Base-by-base conservation (phyloP, 1,140 invertebrate species). In the Drosophila bocqueti region DNA sequence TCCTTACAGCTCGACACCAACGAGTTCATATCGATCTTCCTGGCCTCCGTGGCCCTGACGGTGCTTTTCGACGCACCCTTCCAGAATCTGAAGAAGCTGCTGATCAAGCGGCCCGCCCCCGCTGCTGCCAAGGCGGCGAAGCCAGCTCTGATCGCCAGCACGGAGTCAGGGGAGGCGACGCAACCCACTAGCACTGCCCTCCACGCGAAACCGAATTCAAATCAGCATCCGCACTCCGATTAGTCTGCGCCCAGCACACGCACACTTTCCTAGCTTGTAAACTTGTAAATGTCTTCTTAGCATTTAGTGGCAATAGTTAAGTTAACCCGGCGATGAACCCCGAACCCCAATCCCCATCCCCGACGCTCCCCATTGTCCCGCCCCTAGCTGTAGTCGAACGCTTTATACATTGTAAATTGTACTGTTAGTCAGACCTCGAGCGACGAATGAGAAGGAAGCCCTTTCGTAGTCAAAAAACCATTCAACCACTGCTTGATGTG, bases 61-160 rank as follows among this genome's bases (percentile, higher is more conserved):
- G 76, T 96, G 47, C 92, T 96, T 9, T 95, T 96, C 59, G 95
- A 96, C 61, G 94, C 94, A 16, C 96, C 96, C 36, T 95, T 96
- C 83, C 95, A 96, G 91, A 96, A 95, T 61, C 91, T 96, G 8
- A 96, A 95, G 77, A 95, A 95, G 84, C 68, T 94, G 55, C 81
- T 94, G 9, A 84, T 93, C 24, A 92, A 84, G 55, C 75, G 81
- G 36, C 78, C 86, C 24, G 9, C 55, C 26, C n/a, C 82, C 42
- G 9, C 38, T 11, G 16, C n/a, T n/a, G 47, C 31, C 9, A 50
- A 67, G 24, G 34, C 4, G 62, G 36, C 29, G 3, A 62, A 34
- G 63, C 31, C 24, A 45, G 36, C 8, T 42, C 31, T 21, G 29
- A 36, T 31, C 13, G 7, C 43, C 16, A 24, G 13, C 18, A 29